Evolutionary conservation across 2,888 invertebrate genomes (phyloP), one percentile per base, ranked within the genome.

Genomic region (Rotaria macrura): DNA sequence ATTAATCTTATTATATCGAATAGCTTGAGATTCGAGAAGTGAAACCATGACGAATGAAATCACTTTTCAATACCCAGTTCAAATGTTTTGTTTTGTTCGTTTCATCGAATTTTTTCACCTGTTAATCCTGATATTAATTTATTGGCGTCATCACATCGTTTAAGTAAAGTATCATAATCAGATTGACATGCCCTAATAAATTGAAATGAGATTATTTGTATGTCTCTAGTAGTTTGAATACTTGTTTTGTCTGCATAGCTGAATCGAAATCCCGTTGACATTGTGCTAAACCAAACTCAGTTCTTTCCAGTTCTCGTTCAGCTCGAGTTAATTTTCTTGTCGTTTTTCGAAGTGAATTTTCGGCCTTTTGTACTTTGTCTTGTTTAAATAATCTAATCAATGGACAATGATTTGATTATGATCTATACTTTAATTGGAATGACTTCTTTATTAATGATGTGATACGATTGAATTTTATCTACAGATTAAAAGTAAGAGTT

Each of bases 371-470:
- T 29, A 55, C 52, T 40, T 49, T 34, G 23, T 84, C 55, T 52
- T 84, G 10, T 23, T 84, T 54, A 20, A 38, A 52, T 25, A n/a
- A n/a, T n/a, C 25, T n/a, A n/a, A n/a, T 29, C 0, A 40, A 85
- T 23, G 38, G 40, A n/a, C 40, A 9, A 2, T 52, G 3, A 52
- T 52, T 52, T 52, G 5, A 52, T 52, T 23, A 52, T 23, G 23
- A 40, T 40, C 34, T 88, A 54, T 90, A 93, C 93, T 91, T 97
- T 97, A 9, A 97, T 91, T 0, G 97, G 97, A 83, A 97, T 91
- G 0, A 97, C 97, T 92, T 97, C 96, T 91, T 95, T 96, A 91
- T 97, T 97, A 57, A 97, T 96, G 86, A 95, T 95, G 88, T 88
- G 74, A 74, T 74, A 74, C 6, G 74, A 38, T 40, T 74, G 74